These are phyloP conservation scores for Lithophane ornitopus DNA, from an alignment of 2,888 invertebrate species.

Conservation along the genomic window DNA sequence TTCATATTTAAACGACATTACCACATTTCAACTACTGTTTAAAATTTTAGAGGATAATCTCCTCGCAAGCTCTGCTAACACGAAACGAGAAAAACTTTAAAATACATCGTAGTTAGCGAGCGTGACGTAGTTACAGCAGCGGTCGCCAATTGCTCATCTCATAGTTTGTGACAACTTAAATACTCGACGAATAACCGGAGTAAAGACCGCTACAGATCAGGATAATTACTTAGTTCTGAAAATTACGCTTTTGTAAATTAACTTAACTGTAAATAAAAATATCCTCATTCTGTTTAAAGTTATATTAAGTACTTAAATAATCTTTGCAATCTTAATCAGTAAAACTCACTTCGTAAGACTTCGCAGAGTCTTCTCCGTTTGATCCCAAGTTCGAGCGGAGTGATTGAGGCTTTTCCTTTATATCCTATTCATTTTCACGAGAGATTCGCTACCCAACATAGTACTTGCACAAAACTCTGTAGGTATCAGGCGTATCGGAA, in stretches of 20 bases:
- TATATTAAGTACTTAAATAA: constrained; percentile 1
- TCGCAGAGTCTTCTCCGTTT: constrained; percentile 10
- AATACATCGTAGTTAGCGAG: constrained; percentile 24
- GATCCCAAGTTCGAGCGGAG: constrained; percentile 39
- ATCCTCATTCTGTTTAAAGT: neutral
- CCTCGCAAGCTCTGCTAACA: constrained; percentile 17
- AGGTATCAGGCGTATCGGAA: constrained; percentile 2
- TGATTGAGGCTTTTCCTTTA: constrained; percentile 33
- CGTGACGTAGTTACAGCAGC: constrained; percentile 16
- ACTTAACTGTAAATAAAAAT: neutral
- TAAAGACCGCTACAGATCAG: neutral
- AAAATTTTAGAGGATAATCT: constrained; percentile 7
- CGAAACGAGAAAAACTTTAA: constrained; percentile 19
- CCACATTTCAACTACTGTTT: constrained; percentile 3
- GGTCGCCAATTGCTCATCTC: constrained; percentile 40
- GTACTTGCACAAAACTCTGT: constrained; percentile 14
- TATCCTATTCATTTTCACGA: constrained; percentile 36
- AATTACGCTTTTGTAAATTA: neutral
- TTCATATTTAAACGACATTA: neutral
- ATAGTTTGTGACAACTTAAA: constrained; percentile 38
- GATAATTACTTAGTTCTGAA: constrained; percentile 1
- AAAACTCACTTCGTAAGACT: constrained; percentile 12
- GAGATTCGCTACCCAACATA: constrained; percentile 12
- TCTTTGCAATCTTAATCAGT: constrained; percentile 4
- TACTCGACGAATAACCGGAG: constrained; percentile 11